Percentiles rank a stretch among this genome's conserved stretches.
These are phyloP conservation scores for Leucosticte australis DNA, from an alignment of 2,113 vertebrate species.

Conservation along the genomic window DNA sequence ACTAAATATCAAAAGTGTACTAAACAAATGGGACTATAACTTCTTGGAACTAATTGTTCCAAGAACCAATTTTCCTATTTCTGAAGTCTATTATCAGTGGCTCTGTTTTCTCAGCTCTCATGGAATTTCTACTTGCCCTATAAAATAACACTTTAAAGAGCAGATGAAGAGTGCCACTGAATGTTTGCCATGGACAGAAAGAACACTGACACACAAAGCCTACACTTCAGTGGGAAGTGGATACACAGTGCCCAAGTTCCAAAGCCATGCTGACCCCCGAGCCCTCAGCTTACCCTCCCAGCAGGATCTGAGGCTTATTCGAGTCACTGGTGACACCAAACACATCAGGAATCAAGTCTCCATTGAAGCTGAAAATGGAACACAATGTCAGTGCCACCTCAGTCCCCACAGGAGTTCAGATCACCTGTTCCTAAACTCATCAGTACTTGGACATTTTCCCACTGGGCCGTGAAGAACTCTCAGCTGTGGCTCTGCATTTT, in stretches of 20 bases:
- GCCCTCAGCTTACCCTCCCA: conserved; percentile 73
- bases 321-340: conserved; percentile 79
- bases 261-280: neutral
- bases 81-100: neutral
- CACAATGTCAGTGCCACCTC: neutral
- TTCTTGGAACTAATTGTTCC: neutral
- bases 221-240: neutral
- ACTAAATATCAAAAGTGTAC: neutral
- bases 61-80: neutral
- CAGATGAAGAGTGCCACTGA: neutral
- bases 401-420: neutral
- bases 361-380: conserved; percentile 85
- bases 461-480: neutral
- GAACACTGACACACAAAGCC: neutral
- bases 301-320: conserved; percentile 75
- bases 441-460: neutral
- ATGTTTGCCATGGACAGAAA: neutral
- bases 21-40: neutral
- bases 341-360: conserved; percentile 94
- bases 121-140: neutral
- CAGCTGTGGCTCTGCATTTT: neutral
- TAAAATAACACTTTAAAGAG: neutral
- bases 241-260: neutral
- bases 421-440: neutral
- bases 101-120: neutral